Evolutionary conservation across 2,797 vertebrate species (phyloP), one percentile per base, ranked within the genome.

Genomic region (Anisognathus igniventris): DNA sequence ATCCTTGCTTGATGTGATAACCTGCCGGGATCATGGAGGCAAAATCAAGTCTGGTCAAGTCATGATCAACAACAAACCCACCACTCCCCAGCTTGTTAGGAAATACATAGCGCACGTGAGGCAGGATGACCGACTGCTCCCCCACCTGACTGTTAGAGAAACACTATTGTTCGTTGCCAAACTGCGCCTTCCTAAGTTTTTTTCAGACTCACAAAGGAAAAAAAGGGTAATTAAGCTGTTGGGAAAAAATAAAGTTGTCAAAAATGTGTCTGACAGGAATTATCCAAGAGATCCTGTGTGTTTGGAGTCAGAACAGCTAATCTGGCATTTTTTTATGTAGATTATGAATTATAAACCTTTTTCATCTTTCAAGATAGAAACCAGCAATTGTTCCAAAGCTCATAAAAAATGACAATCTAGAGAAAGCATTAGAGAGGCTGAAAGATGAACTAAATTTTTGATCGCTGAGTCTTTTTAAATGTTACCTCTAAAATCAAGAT

Each of bases 101-200:
- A 99, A 99, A 95, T 98, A 95, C 86, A 98, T 99, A 9, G 99
- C 99, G 56, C 99, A 99, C 0, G 99, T 99, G 54, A 98, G 98
- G 45, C 99, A 99, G 95, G 98, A 99, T 6, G 99, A 99, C 97
- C 98, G 99, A 6, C 98, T 99, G 67, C 98, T 99, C 64, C 99
- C 99, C 56, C 98, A 99, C 96, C 98, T 99, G 96, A 99, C 99
- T 0, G 99, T 99, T 70, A 97, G 98, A 4, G 99, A 99, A 98
- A 99, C 99, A 9, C 97, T 99, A 24, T 65, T 97, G 78, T 99
- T 99, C 33, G 95, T 99, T 15, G 99, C 99, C 92, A 98, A 98
- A 94, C 98, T 99, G 71, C 98, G 99, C 50, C 98, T 99, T 67
- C 99, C 99, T 33, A 98, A 98, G 50, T 97, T 96, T 97, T 99